Conservation (phyloP, 2,888 invertebrate genomes). For the Caenorhabditis becei region DNA sequence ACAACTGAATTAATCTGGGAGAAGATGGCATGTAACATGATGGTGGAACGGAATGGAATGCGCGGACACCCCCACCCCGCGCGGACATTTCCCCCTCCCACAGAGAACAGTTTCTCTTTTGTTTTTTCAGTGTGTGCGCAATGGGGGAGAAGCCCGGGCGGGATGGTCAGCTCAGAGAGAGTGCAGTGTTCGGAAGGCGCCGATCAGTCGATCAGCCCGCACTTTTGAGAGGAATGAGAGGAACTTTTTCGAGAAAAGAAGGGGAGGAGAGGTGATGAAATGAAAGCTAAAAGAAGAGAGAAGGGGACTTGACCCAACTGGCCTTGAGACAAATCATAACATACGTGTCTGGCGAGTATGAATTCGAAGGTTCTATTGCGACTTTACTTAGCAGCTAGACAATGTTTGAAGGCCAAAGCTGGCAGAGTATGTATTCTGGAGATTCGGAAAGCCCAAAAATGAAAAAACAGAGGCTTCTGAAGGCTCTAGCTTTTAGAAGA, state of each 20-base stretch:
- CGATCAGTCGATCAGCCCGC: constrained; percentile 27
- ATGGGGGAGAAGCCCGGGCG: constrained; percentile 1
- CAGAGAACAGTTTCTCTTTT: constrained; percentile 25
- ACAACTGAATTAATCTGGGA: no score
- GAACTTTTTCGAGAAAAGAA: no score
- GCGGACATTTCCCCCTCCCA: constrained; percentile 5
- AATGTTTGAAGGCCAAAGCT: no score
- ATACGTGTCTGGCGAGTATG: no score
- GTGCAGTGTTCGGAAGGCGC: constrained; percentile 41
- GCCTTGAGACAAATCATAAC: no score
- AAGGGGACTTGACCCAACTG: no score
- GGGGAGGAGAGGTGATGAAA: neutral
- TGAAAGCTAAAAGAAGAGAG: neutral
- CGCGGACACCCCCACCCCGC: constrained; percentile 17
- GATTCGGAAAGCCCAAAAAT: no score
- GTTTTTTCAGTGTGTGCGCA: constrained; percentile 47
- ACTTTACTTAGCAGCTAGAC: no score
- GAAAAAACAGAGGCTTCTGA: no score
- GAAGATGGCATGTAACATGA: neutral
- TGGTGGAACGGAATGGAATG: constrained; percentile 38
- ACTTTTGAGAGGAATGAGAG: neutral
- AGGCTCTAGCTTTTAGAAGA: no score
- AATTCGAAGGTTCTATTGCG: no score
- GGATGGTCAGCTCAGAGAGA: constrained; percentile 27
- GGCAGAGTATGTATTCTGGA: no score